phyloP scores from a whole-genome alignment of 1,140 invertebrate genomes.

The Pentalonia nigronervosa region DNA sequence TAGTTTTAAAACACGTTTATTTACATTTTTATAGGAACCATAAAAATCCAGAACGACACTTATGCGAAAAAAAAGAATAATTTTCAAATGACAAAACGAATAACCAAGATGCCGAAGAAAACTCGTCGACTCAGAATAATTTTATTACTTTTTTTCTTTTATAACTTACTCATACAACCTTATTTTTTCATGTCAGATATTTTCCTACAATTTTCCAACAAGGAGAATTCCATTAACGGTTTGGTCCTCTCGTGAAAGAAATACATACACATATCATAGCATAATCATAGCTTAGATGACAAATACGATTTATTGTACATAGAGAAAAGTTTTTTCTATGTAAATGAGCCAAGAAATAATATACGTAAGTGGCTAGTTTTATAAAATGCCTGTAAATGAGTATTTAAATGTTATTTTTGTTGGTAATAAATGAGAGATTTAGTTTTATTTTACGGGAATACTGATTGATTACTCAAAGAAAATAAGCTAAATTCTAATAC shows the following conservation, averaged over 20 bases:
- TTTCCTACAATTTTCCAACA: not conserved
- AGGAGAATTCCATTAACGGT: conserved; percentile 19
- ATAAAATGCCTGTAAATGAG: not conserved
- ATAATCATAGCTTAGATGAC: conserved; percentile 17
- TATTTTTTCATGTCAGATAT: conserved; percentile 18
- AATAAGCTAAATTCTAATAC: not conserved
- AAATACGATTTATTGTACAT: not conserved
- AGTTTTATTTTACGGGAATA: not conserved
- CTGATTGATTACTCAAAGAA: not conserved
- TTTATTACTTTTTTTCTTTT: conserved; percentile 36
- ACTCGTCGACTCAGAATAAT: conserved; percentile 27
- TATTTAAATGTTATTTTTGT: not conserved
- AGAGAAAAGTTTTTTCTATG: not conserved
- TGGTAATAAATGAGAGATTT: not conserved
- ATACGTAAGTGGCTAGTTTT: not conserved
- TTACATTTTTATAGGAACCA: conserved; percentile 17
- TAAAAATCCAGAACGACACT: conserved; percentile 35
- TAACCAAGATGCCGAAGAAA: conserved; percentile 12
- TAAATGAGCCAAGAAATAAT: not conserved
- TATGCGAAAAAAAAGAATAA: conserved; percentile 26
- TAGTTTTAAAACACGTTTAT: conserved; percentile 29
- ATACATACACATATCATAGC: not conserved
- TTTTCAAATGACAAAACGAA: conserved; percentile 47
- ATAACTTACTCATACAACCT: not conserved
- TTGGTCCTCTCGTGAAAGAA: not conserved